These are phyloP conservation scores for Halichoeres trimaculatus DNA, from an alignment of 2,113 vertebrate species.

Conservation along the genomic window DNA sequence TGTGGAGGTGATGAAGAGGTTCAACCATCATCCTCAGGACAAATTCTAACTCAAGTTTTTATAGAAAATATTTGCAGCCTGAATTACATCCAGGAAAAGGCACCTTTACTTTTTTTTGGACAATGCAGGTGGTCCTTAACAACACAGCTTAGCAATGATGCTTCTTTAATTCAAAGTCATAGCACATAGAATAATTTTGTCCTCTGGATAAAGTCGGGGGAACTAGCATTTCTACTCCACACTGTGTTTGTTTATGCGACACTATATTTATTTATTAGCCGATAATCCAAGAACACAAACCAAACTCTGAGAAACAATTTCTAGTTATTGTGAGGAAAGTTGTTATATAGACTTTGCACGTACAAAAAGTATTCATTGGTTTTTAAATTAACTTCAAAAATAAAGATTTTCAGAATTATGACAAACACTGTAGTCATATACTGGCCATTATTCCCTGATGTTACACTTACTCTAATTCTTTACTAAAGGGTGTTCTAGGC, in stretches of 20 bases:
- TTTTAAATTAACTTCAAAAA: too few species aligned
- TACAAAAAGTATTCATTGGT: too few species aligned
- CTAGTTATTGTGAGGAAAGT: neutral
- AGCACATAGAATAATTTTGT: neutral
- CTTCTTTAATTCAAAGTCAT: neutral
- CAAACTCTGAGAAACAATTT: neutral
- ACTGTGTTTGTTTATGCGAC: neutral
- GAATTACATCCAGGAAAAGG: neutral
- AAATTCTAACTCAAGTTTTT: slow-evolving; percentile 9
- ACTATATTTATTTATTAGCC: neutral
- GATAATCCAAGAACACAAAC: neutral
- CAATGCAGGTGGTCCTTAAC: neutral
- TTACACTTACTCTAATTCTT: too few species aligned
- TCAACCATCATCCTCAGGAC: neutral
- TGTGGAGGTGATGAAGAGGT: slow-evolving; percentile 20
- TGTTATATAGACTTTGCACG: neutral
- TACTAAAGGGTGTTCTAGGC: too few species aligned
- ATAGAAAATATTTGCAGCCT: neutral
- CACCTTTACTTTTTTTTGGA: neutral
- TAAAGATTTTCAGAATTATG: too few species aligned
- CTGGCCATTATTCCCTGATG: too few species aligned
- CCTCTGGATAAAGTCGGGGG: neutral
- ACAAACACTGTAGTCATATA: too few species aligned
- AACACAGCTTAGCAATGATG: neutral
- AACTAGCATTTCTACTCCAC: neutral